Evolutionary conservation across 2,797 vertebrate species (phyloP), one percentile per base, ranked within the genome.

Genomic region (Scolopax rusticola): DNA sequence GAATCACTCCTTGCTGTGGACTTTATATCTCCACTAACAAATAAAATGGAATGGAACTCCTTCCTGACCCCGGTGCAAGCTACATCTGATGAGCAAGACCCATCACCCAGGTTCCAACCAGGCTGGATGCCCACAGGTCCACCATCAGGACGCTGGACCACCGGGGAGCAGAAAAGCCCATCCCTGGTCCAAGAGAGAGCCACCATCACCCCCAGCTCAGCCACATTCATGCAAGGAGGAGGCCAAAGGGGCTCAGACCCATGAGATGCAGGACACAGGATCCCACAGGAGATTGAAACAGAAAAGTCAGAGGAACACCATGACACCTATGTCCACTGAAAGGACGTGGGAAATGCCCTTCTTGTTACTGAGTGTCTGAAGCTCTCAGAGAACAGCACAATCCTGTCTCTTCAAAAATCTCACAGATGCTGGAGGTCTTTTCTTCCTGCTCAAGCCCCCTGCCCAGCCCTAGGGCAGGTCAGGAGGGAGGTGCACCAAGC

Each of bases 171-270:
- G 70, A 70, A 48, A 60, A 30, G 45, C 8, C n/a, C 59, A 65
- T 12, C 65, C 68, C 57, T 68, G 61, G 13, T 36, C 57, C 57
- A 13, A 43, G 59, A 65, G 30, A 27, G 24, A 45, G 50, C 32
- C 59, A 47, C 36, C 43, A 14, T 20, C 57, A 30, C 28, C 48
- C 48, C 53, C 47, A 65, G 36, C 9, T 1, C 28, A 54, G 68
- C 57, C 64, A 32, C 12, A 0, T 2, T 23, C 25, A 1, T 1
- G 11, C 28, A 16, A 20, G 11, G 38, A 87, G 2, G 48, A 15
- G 30, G 40, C 45, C 75, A 23, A n/a, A 86, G 69, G 45, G 15
- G 9, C 64, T 56, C 27, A 47, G n/a, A 45, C 24, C 68, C 50
- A 7, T 21, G n/a, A 77, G 19, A 27, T 15, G 36, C 56, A 54